Base-by-base conservation (phyloP, 2,797 vertebrate species). In the Ctenopoma multispine region DNA sequence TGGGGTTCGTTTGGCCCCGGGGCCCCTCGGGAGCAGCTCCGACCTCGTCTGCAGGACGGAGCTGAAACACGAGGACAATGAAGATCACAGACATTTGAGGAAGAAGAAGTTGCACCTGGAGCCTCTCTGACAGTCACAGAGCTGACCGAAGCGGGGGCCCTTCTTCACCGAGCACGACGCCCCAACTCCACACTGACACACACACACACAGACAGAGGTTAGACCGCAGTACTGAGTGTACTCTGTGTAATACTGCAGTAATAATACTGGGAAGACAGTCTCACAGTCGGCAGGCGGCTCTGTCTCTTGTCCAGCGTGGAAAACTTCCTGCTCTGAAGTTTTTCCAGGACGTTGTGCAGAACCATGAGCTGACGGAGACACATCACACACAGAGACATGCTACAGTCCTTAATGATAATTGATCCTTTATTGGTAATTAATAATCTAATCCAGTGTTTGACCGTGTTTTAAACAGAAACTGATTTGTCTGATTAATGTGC, bases 81-180 rank as follows among this genome's bases (percentile, higher is more conserved):
- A 63, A 20, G 48, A 12, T 31, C 49, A 51, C 21, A 61, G 9
- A 61, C 58, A 61, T n/a, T 14, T 60, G 57, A 46, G 41, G 58
- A 61, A 47, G 58, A 60, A 47, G 27, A 17, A 47, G 58, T 61
- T 46, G 31, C 58, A 61, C 43, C 29, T 61, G 58, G n/a, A 61
- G 27, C 58, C 41, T 18, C 24, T 18, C 6, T 31, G 57, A 31
- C 41, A 46, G 24, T 59, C 57, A 11, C 57, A 59, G 23, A 59
- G 57, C 49, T 29, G 24, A 3, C 49, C 27, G 15, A 51, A 51
- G 24, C 8, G 49, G 17, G 24, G 49, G 17, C 24, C 49, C 17
- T 51, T 51, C 24, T 51, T 29, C 49, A 51, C 24, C 15, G 49
- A 51, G 49, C 49, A 51, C 15, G 5, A 11, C 15, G 27, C 49